Percentiles rank a stretch among this genome's conserved stretches.
Evolutionary conservation across 2,113 vertebrate genomes (phyloP).

Genomic region (Neotoma lepida): DNA sequence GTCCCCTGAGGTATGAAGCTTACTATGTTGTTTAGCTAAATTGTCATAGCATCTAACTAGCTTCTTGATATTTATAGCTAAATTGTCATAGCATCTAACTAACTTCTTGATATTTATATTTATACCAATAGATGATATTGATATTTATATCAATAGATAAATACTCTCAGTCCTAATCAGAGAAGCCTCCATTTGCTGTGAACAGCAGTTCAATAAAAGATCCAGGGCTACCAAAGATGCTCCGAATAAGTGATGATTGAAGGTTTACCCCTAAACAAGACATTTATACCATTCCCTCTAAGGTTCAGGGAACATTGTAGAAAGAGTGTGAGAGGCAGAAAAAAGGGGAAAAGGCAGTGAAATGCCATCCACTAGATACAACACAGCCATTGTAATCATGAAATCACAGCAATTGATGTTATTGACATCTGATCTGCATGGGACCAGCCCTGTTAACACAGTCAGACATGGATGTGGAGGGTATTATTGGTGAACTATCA

Average conservation of each 20-base stretch:
- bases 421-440: not conserved
- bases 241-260: not conserved
- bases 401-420: not conserved
- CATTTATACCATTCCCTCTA: not conserved
- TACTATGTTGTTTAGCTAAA: not conserved
- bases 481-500: not conserved
- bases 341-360: not conserved
- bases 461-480: not conserved
- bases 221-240: not conserved
- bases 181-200: not conserved
- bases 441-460: not conserved
- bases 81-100: not conserved
- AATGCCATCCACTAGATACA: not conserved
- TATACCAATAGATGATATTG: not conserved
- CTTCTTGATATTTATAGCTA: not conserved
- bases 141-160: not conserved
- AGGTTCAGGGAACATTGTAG: not conserved
- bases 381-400: not conserved
- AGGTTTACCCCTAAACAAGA: not conserved
- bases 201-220: not conserved
- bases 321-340: not conserved
- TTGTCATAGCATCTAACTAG: too few relatives aligned
- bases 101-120: not conserved
- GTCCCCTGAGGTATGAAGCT: not conserved
- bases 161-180: not conserved